Base-by-base conservation (phyloP, 2,113 vertebrate species). In the Cnemophilus loriae region DNA sequence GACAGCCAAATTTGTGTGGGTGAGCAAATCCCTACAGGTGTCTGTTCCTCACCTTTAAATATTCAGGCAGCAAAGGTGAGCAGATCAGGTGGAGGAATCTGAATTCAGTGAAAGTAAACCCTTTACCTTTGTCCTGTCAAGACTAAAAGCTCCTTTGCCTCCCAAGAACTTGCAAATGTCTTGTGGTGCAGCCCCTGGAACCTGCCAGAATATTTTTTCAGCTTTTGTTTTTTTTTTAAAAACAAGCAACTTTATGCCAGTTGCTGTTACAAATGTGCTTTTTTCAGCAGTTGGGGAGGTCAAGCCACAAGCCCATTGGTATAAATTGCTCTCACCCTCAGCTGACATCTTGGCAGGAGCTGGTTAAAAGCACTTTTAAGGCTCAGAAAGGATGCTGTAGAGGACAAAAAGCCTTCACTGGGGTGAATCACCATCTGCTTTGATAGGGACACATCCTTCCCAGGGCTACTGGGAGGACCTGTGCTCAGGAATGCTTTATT, bases 401-500 rank as follows among this genome's bases (percentile, higher is more conserved):
- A 57, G 63, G 87, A 84, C 18, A 84, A 84, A 78, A 28, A 87
- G 11, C 39, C 20, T 35, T 95, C 49, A 44, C 3, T 44, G 46
- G 79, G 61, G 44, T 93, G 91, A 93, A 93, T 85, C 93, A 95
- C 46, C 82, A 64, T 71, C 65, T 96, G 23, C 27, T 92, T 49
- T 82, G 42, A 60, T 1, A 87, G 57, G 35, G 30, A 71, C 56
- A 93, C 57, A 79, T 96, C 92, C 92, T 95, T 91, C 78, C 82
- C 84, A 64, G 65, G 69, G 81, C 35, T 86, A 5, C 46, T 75
- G 89, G 87, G 89, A 96, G 80, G 84, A 89, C 64, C 47, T 75
- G 81, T 76, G 87, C 15, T 85, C 44, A 90, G 78, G 81, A 94
- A 93, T 71, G 60, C 65, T 91, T 96, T 95, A 89, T 87, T 93